Evolutionary conservation across 1,140 invertebrate genomes (phyloP), one percentile per base, ranked within the genome.

Genomic region (Bemisia tabaci): DNA sequence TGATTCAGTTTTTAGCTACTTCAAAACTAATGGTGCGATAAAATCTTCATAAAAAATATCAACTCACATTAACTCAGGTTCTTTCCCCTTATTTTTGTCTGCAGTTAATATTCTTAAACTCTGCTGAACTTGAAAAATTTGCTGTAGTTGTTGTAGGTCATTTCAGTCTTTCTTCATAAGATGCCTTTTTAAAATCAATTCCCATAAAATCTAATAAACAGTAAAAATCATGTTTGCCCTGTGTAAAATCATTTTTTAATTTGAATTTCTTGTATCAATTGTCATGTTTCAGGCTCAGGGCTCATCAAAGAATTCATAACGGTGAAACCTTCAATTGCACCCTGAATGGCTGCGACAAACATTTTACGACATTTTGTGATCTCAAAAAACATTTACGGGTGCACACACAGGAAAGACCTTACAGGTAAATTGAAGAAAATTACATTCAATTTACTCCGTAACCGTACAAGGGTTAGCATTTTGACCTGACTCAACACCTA

Each of bases 281-380:
- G n/a, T n/a, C n/a, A 39, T 73, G 60, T 70, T 73, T 60, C 75
- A 91, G 91, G 81, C 81, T 96, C 74, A 85, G 90, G 79, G 93
- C 94, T 72, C 94, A 97, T 77, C 85, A 95, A 79, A 83, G 94
- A 72, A 80, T 97, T 68, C 94, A 97, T 78, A 95, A 88, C 75
- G 94, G 94, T 12, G 86, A 95, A 74, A 95, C 93, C n/a, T 97
- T 96, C 77, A 94, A 96, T 77, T 97, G 94, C 79, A 83, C 87
- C 73, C 81, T 86, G 67, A 81, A 83, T 72, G 88, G 89, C 67
- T 97, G 94, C 74, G 82, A 85, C 61, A 96, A 96, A 78, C 91
- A 87, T 77, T 97, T 97, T 77, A 97, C 94, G 11, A 97, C 94
- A 27, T 78, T 93, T 61, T 94, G 91, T 77, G 94, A 96, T 79